These are phyloP conservation scores for Sesamia nonagrioides DNA, from an alignment of 1,140 invertebrate genomes.

Conservation along the genomic window DNA sequence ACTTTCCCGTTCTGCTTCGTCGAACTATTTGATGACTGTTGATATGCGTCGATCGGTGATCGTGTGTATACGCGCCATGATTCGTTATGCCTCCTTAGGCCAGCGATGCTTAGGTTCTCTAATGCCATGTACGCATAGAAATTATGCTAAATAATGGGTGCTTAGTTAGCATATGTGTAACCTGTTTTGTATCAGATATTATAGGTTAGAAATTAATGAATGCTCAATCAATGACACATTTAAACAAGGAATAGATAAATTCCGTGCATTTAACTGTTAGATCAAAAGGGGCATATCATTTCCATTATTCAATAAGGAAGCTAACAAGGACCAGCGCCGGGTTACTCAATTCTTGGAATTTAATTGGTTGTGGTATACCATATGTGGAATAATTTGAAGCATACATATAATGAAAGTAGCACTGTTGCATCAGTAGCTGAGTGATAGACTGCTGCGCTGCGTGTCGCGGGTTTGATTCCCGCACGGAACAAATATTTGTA, in stretches of 20 bases:
- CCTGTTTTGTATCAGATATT: conserved; percentile 2
- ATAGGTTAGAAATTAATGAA: neutral
- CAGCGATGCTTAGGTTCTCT: conserved; percentile 15
- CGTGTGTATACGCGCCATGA: conserved; percentile 64
- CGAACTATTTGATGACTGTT: conserved; percentile 71
- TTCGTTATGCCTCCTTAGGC: conserved; percentile 59
- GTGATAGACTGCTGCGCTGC: too few relatives aligned
- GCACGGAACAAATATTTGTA: too few relatives aligned
- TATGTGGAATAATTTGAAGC: too few relatives aligned
- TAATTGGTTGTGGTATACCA: too few relatives aligned
- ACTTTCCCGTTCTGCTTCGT: conserved; percentile 80
- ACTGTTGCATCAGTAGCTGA: too few relatives aligned
- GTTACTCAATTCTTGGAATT: neutral
- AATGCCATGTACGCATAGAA: conserved; percentile 37
- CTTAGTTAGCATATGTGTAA: conserved; percentile 15
- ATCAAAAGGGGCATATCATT: neutral
- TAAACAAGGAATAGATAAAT: too few relatives aligned
- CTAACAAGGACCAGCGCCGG: neutral
- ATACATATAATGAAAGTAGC: too few relatives aligned
- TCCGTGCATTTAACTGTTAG: conserved; percentile 21
- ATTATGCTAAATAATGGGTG: conserved; percentile 27
- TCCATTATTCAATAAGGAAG: neutral
- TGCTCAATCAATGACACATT: neutral
- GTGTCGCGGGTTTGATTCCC: too few relatives aligned
- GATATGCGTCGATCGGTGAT: conserved; percentile 56